These are phyloP conservation scores for Caenorhabditis auriculariae DNA, from an alignment of 2,888 invertebrate species.

Conservation along the genomic window DNA sequence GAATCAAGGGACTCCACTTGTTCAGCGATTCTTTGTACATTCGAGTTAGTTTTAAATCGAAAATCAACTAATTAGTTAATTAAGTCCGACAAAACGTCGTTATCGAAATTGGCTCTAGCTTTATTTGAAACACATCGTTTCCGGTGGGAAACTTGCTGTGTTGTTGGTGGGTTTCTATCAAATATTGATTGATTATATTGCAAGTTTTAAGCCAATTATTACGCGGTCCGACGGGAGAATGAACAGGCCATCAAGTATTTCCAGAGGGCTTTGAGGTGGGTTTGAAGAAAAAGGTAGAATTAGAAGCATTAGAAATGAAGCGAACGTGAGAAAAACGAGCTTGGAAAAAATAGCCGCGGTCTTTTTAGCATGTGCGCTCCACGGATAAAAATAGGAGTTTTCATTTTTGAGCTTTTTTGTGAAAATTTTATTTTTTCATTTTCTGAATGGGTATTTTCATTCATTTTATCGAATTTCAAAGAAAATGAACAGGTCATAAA, in stretches of 20 bases:
- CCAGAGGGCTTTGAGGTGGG: conserved; percentile 74
- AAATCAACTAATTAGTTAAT: neutral
- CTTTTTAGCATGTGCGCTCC: no score
- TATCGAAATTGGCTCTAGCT: conserved; percentile 88
- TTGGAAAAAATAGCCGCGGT: no score
- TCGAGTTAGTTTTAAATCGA: conserved; percentile 62
- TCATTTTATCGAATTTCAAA: no score
- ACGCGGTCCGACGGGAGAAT: conserved; percentile 90
- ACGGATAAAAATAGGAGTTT: no score
- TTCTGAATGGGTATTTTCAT: no score
- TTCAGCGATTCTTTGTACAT: conserved; percentile 94
- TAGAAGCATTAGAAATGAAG: no score
- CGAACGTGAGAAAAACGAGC: no score
- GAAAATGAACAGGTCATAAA: conserved; percentile 97
- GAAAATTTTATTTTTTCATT: no score
- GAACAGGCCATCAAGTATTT: conserved; percentile 97
- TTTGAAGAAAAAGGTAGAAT: no score
- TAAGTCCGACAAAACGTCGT: conserved; percentile 71
- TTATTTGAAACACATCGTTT: conserved; percentile 94
- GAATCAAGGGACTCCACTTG: conserved; percentile 88
- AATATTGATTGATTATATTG: conserved; percentile 6
- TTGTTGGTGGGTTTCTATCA: conserved; percentile 75
- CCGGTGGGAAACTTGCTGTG: conserved; percentile 93
- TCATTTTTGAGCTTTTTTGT: no score
- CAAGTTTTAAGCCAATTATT: conserved; percentile 82